Percentiles rank a stretch among this genome's conserved stretches.
Evolutionary conservation across 2,888 invertebrate species (phyloP).

Genomic region (Drosophila pegasa): DNA sequence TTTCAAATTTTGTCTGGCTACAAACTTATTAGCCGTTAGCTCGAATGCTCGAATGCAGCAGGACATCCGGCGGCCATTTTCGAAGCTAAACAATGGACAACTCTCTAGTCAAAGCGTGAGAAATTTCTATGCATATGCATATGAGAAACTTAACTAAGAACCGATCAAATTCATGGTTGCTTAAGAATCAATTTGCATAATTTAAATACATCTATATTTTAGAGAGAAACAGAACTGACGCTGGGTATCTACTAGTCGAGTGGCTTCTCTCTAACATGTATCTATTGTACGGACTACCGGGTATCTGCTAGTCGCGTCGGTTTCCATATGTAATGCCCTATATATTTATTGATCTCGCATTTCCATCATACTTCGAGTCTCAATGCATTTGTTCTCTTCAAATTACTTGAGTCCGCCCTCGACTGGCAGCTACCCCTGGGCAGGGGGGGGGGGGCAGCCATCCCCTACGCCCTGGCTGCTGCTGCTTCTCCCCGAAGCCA

Average conservation of each 20-base stretch:
- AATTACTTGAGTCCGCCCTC: background rate
- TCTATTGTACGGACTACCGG: background rate
- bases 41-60: background rate
- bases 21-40: background rate
- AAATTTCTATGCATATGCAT: background rate
- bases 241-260: background rate
- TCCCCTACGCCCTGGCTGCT: too few species aligned
- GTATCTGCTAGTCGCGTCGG: background rate
- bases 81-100: background rate
- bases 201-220: too few species aligned
- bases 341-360: background rate
- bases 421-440: background rate
- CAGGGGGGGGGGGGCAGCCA: background rate
- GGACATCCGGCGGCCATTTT: conserved; percentile 4
- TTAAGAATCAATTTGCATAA: background rate
- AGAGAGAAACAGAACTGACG: too few species aligned
- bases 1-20: background rate
- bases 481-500: conserved; percentile 30
- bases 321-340: background rate
- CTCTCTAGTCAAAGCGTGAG: background rate
- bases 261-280: too few species aligned
- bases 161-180: background rate
- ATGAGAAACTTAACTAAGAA: background rate
- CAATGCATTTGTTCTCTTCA: background rate
- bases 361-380: too few species aligned